Base-by-base conservation (phyloP, 2,113 vertebrate species). In the Uria aalge region DNA sequence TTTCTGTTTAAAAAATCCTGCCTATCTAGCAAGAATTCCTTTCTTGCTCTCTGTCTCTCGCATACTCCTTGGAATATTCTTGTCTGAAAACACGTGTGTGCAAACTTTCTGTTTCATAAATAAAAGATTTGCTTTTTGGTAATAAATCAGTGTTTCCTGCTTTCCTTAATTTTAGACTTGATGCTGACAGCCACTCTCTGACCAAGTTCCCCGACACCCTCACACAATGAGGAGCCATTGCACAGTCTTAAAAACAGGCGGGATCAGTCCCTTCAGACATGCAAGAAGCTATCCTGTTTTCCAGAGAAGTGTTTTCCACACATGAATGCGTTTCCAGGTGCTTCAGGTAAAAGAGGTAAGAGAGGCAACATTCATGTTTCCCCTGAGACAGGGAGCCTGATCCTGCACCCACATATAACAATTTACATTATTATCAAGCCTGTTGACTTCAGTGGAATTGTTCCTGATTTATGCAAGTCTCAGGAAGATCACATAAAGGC, bases 121-220 rank as follows among this genome's bases (percentile, higher is more conserved):
- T 48, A 69, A 94, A 68, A 94, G 47, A 43, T 59, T 64, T 66
- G 62, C 40, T 22, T 74, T 96, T 83, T 69, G 63, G 48, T 86
- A 88, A 94, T 91, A 94, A 96, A 85, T 97, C 74, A 94, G 64
- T 66, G 88, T 94, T 96, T 96, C 92, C 85, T 67, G 73, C 52
- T 96, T 96, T 94, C 67, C 69, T 86, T 88, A 88, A 83, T 95
- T 97, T 96, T 92, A 19, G 10, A 62, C 77, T 94, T 78, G 55
- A 77, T 97, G 94, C 56, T 97, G 94, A 97, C 89, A 95, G 85
- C 63, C 32, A 34, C 24, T 94, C 53, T 53, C 67, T 82, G 88
- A 91, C 74, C 69, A 75, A 60, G 67, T 88, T 97, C 81, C 69
- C 68, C 53, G 88, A 95, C 50, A 80, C 62, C 60, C 85, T 75